A percentile compares a stretch with the other conserved stretches of the same genome.
Conservation (phyloP, 2,113 vertebrate species). For the Pelmatolapia mariae region DNA sequence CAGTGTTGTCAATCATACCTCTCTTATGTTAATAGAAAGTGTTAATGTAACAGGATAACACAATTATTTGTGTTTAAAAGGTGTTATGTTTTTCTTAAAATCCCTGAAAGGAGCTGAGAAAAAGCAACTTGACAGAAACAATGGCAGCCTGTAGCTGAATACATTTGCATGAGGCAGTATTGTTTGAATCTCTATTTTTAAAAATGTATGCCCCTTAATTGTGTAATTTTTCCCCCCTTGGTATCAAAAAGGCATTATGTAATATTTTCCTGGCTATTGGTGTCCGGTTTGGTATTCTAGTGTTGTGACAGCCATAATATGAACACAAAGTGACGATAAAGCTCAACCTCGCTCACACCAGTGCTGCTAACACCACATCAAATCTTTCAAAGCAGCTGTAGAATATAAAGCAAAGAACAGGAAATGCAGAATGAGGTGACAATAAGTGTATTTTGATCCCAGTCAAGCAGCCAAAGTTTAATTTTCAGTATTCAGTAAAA, state of each 20-base stretch:
- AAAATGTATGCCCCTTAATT: neutral
- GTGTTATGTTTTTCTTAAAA: neutral
- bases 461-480: neutral
- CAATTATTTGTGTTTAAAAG: neutral
- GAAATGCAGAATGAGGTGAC: neutral
- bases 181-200: neutral
- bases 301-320: neutral
- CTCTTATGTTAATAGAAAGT: neutral
- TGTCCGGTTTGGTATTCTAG: neutral
- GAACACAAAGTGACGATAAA: neutral
- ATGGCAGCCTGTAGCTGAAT: neutral
- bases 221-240: rapidly evolving
- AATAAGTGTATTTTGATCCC: neutral
- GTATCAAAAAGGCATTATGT: neutral
- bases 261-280: neutral
- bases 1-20: neutral
- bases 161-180: neutral
- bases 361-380: neutral
- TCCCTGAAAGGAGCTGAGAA: neutral
- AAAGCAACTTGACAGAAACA: neutral
- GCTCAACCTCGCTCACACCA: rapidly evolving
- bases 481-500: neutral
- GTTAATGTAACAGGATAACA: neutral
- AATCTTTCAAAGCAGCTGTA: neutral
- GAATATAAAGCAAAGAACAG: neutral